Conservation (phyloP, 1,140 invertebrate species). For the Pygmarrhopalites habei region DNA sequence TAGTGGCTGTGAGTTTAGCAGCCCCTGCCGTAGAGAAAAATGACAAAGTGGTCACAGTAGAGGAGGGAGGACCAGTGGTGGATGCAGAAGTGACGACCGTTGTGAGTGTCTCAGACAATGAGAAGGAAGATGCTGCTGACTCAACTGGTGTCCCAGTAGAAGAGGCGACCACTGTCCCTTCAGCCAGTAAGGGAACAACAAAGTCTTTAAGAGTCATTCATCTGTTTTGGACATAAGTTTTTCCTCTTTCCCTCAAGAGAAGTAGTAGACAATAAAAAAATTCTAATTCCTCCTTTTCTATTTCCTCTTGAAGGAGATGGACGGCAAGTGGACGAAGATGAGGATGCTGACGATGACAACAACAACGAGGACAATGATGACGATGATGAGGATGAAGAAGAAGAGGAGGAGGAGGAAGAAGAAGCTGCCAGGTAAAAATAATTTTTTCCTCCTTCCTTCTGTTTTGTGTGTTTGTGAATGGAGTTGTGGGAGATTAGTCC, state of each 20-base stretch:
- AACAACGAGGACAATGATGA: constrained; percentile 30
- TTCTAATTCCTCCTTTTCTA: too few species aligned
- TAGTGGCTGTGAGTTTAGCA: constrained; percentile 18
- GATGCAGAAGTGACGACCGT: not conserved
- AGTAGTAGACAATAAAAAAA: too few species aligned
- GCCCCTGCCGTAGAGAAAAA: constrained; percentile 28
- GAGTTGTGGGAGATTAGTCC: too few species aligned
- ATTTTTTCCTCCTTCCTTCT: too few species aligned
- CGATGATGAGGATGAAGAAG: constrained; percentile 37
- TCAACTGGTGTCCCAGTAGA: not conserved
- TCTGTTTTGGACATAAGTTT: too few species aligned
- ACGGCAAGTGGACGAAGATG: constrained; percentile 28
- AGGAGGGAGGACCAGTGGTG: not conserved
- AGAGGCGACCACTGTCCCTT: constrained; percentile 11
- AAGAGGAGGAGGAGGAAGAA: constrained; percentile 32
- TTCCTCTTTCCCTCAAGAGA: too few species aligned
- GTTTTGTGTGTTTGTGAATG: too few species aligned
- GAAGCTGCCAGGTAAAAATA: too few species aligned
- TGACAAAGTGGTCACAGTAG: not conserved
- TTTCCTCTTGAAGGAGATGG: constrained; percentile 16
- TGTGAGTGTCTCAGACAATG: not conserved
- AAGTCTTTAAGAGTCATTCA: too few species aligned
- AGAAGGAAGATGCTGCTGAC: not conserved
- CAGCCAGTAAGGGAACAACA: not conserved
- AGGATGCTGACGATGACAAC: constrained; percentile 30